Base-by-base conservation (phyloP, 2,113 vertebrate genomes). In the Hippocampus guttulatus region DNA sequence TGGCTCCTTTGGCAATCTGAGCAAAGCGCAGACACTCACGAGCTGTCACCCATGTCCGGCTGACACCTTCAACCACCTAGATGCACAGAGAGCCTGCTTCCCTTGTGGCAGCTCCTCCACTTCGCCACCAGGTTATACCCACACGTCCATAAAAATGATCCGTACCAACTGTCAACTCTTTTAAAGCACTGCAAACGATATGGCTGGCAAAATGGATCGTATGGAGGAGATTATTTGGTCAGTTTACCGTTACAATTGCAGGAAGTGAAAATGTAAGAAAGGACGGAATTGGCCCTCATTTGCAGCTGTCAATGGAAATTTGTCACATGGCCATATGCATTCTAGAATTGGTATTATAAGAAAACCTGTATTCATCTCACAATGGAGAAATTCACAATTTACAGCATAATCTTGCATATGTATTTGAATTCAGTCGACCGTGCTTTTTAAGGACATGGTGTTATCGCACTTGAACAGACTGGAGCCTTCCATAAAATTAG, bases 71-170 rank as follows among this genome's bases (percentile, higher is more conserved):
- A 95, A 91, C 43, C 91, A 95, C 72, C 80, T 93, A 49, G 82
- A 88, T 16, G 95, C 87, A 30, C 95, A 96, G 85, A 82, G 85
- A 27, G 92, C 94, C 43, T 99, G 97, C 66, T 94, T 95, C 52
- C 92, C 94, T 60, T 98, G 96, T 1, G 94, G 96, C 62, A 96
- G 94, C 80, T 94, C 94, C 0, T 95, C 96, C 30, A 93, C 86
- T 40, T 96, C 95, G 16, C 64, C 69, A 63, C 71, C 86, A 15
- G 96, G 96, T 97, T 68, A 87, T 67, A 47, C 23, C 47, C 7
- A 12, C 8, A 2, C 11, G 27, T 27, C 55, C 55, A 27, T 58
- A 15, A 55, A 8, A 15, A 58, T 27, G 4, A 6, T 58, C 11
- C 11, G 5, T 30, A 58, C 12, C 25, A 38, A 15, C 11, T 5